Percentiles rank a stretch among this genome's conserved stretches.
Conservation (phyloP, 1,140 invertebrate species). For the Platyscapa corneri region DNA sequence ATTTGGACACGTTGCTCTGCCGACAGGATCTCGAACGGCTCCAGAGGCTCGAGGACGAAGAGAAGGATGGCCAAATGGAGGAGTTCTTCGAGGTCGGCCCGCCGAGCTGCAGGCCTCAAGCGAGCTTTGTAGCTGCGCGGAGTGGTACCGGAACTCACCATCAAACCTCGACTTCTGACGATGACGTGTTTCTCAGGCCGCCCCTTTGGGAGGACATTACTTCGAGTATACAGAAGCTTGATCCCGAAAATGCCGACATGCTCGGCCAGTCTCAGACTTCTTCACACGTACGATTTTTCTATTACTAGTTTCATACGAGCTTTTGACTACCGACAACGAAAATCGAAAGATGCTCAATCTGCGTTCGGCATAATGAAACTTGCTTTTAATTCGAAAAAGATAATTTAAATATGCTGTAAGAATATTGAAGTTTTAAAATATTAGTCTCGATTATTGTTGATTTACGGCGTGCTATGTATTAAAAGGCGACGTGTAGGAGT, state of each 20-base stretch:
- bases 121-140: constrained; percentile 76
- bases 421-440: neutral
- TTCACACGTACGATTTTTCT: constrained; percentile 55
- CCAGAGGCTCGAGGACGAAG: constrained; percentile 75
- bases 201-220: constrained; percentile 92
- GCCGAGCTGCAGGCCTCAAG: constrained; percentile 64
- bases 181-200: constrained; percentile 88
- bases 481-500: neutral
- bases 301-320: neutral
- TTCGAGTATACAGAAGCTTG: constrained; percentile 89
- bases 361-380: neutral
- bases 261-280: constrained; percentile 75
- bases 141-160: constrained; percentile 61
- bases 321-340: neutral
- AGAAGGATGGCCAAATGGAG: constrained; percentile 74
- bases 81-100: constrained; percentile 79
- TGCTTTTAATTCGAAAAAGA: neutral
- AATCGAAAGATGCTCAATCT: neutral
- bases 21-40: constrained; percentile 77
- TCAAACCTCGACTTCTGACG: constrained; percentile 69
- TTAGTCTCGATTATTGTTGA: neutral
- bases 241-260: constrained; percentile 92
- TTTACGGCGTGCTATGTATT: neutral
- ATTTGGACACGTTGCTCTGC: constrained; percentile 78
- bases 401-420: neutral